These are phyloP conservation scores for Hystrix cristata DNA, from an alignment of 2,113 vertebrate species.

Conservation along the genomic window DNA sequence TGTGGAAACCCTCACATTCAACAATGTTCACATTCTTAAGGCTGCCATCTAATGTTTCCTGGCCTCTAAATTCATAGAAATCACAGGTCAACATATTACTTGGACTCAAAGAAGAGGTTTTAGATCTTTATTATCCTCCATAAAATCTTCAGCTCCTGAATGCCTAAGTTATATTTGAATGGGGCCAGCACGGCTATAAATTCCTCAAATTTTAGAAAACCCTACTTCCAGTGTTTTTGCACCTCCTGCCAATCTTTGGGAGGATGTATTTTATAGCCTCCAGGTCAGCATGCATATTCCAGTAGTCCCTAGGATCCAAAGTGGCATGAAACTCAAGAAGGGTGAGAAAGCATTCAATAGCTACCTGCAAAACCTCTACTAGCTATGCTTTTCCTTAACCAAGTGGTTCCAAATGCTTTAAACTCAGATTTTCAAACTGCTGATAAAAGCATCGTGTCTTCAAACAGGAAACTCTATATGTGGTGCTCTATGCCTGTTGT, in stretches of 20 bases:
- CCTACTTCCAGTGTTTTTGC: not conserved
- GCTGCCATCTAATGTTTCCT: not conserved
- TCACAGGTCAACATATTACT: not conserved
- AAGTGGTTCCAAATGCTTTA: not conserved
- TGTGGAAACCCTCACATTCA: not conserved
- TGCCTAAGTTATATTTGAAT: not conserved
- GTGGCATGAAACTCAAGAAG: slow-evolving; percentile 23
- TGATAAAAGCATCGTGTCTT: not conserved
- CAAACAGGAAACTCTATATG: not conserved
- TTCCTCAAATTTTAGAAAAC: not conserved
- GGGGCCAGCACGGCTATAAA: not conserved
- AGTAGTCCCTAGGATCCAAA: not conserved
- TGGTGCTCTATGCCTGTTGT: not conserved
- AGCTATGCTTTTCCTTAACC: not conserved
- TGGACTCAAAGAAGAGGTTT: not conserved
- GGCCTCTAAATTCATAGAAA: not conserved
- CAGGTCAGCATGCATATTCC: not conserved
- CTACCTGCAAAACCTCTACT: not conserved
- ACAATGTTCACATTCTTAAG: not conserved
- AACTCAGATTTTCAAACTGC: not conserved
- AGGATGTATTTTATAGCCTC: slow-evolving; percentile 30
- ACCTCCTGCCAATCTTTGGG: not conserved
- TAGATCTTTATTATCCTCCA: not conserved
- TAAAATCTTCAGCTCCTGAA: not conserved
- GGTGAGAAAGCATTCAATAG: not conserved